A percentile compares a stretch with the other conserved stretches of the same genome.
phyloP scores from a whole-genome alignment of 2,113 vertebrate genomes.

The Scalopus aquaticus region DNA sequence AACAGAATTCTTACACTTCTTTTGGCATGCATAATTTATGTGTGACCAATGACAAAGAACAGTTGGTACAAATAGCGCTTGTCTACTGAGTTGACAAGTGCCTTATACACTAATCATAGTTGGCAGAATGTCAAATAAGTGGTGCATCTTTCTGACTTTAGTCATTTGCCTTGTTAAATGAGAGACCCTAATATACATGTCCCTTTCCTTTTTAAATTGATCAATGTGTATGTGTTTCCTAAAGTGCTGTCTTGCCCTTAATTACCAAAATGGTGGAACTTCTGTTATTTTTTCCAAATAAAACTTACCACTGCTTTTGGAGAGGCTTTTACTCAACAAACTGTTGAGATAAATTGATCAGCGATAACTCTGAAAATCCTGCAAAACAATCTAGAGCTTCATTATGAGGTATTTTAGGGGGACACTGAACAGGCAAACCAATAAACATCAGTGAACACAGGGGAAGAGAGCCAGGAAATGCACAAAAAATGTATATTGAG shows the following conservation, averaged over 20 bases:
- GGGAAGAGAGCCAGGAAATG: not conserved
- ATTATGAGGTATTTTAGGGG: not conserved
- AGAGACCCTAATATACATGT: not conserved
- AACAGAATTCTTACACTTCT: not conserved
- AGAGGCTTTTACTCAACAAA: not conserved
- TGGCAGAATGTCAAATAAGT: constrained; percentile 32
- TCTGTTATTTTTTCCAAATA: constrained; percentile 17
- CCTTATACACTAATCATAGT: not conserved
- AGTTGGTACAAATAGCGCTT: constrained; percentile 42
- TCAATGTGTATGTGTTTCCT: not conserved
- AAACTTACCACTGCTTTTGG: constrained; percentile 10
- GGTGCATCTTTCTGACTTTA: not conserved
- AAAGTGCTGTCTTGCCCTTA: not conserved
- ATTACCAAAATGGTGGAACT: not conserved
- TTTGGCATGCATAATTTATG: not conserved
- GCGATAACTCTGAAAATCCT: not conserved
- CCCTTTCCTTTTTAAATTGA: constrained; percentile 22
- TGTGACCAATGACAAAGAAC: constrained; percentile 47
- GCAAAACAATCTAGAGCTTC: not conserved
- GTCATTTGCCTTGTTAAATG: not conserved
- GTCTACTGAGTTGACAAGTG: not conserved
- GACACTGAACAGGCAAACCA: not conserved
- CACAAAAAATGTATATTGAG: not conserved
- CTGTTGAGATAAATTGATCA: not conserved
- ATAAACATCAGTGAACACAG: not conserved